Conservation (phyloP, 2,888 invertebrate genomes). For the Andrena hattorfiana region DNA sequence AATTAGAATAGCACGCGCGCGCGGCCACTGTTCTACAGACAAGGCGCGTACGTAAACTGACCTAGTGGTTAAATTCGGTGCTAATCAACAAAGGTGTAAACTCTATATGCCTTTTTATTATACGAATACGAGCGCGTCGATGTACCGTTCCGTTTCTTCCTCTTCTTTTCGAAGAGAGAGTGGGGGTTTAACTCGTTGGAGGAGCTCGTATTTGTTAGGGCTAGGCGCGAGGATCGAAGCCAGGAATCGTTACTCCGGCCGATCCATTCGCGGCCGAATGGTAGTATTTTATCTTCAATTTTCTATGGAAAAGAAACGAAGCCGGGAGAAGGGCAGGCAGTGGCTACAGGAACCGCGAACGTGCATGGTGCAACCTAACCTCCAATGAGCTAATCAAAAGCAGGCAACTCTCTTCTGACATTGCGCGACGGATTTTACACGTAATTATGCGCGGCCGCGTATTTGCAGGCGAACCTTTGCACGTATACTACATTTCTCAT, state of each 20-base stretch:
- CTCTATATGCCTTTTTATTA: conserved; percentile 37
- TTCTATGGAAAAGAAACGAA: conserved; percentile 6
- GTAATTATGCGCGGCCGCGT: conserved; percentile 63
- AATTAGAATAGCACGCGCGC: conserved; percentile 45
- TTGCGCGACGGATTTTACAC: conserved; percentile 60
- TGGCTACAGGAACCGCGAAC: neutral
- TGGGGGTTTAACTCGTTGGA: conserved; percentile 41
- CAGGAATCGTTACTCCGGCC: neutral
- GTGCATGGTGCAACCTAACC: conserved; percentile 2
- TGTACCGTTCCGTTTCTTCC: conserved; percentile 27
- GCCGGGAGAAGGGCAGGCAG: neutral
- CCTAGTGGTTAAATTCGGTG: conserved; percentile 68
- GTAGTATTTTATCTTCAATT: conserved; percentile 32
- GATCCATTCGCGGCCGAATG: neutral
- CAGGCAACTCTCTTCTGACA: conserved; percentile 59
- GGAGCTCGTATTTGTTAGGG: neutral
- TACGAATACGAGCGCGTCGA: conserved; percentile 45
- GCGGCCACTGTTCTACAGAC: conserved; percentile 25
- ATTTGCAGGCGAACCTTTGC: conserved; percentile 45
- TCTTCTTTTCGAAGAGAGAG: conserved; percentile 17
- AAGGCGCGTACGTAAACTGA: conserved; percentile 50
- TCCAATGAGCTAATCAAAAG: conserved; percentile 48
- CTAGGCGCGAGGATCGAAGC: neutral
- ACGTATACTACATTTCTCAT: conserved; percentile 59
- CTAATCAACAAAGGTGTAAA: conserved; percentile 61